These are phyloP conservation scores for Dallia pectoralis DNA, from an alignment of 2,797 vertebrate genomes.

Conservation along the genomic window DNA sequence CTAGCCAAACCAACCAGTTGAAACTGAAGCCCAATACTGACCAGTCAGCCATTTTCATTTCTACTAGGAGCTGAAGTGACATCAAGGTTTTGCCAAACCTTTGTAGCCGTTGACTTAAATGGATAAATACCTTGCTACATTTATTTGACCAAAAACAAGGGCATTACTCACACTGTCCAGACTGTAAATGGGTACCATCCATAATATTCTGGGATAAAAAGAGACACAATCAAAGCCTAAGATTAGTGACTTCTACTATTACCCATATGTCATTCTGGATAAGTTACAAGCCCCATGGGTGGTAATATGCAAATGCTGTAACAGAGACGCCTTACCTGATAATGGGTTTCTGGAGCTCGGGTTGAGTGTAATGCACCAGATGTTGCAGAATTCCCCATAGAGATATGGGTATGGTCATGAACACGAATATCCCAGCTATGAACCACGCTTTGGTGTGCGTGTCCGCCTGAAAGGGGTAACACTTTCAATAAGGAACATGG, in stretches of 20 bases:
- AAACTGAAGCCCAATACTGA: not conserved
- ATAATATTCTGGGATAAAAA: constrained; percentile 85
- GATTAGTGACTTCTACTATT: not conserved
- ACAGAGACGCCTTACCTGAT: constrained; percentile 83
- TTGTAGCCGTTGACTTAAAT: not conserved
- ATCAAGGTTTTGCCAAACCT: not conserved
- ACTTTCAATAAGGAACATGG: not conserved
- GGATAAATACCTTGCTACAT: not conserved
- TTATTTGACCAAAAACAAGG: not conserved
- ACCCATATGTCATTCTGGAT: not conserved
- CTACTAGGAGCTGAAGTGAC: not conserved
- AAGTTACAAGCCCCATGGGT: not conserved
- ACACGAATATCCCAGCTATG: constrained; percentile 95
- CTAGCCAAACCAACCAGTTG: too few relatives aligned
- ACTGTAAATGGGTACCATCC: constrained; percentile 99
- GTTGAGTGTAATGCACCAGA: constrained; percentile 96
- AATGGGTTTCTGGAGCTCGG: constrained; percentile 96
- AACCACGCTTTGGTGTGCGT: constrained; percentile 97
- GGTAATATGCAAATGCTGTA: not conserved
- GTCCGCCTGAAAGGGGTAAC: constrained; percentile 76
- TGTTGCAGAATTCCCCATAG: constrained; percentile 97
- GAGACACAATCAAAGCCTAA: constrained; percentile 16
- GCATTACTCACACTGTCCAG: constrained; percentile 93
- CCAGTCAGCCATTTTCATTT: not conserved
- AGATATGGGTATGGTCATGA: constrained; percentile 96